Conservation (phyloP, 2,113 vertebrate genomes). For the Lagopus muta region DNA sequence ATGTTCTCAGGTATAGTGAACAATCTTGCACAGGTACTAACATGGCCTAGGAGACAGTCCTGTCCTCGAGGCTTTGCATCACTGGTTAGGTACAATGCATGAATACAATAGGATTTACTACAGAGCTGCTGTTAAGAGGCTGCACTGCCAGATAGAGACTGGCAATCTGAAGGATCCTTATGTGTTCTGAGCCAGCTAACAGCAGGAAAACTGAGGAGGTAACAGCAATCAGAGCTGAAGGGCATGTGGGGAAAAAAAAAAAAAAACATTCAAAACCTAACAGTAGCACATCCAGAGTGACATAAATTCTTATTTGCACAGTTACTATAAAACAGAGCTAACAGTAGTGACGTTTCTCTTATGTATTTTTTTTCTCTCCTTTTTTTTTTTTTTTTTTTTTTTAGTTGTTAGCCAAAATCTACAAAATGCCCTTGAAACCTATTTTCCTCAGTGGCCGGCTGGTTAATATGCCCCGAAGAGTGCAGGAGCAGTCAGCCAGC, state of each 20-base stretch:
- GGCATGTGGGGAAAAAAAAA: neutral
- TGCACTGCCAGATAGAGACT: neutral
- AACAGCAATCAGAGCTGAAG: neutral
- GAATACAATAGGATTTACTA: neutral
- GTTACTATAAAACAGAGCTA: neutral
- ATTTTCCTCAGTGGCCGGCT: constrained; percentile 91
- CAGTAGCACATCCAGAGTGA: neutral
- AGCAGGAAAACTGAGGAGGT: neutral
- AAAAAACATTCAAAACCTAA: neutral
- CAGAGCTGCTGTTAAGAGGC: neutral
- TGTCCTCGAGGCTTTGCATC: neutral
- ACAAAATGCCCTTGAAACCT: constrained; percentile 96
- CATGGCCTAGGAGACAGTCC: neutral
- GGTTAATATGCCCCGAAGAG: constrained; percentile 86
- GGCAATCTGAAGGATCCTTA: neutral
- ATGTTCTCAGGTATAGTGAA: constrained; percentile 90
- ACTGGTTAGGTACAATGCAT: neutral
- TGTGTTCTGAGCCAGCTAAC: neutral
- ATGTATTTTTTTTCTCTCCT: neutral
- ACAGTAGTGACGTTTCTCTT: neutral
- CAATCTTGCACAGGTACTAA: neutral
- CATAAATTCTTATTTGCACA: neutral
- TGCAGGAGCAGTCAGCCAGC: constrained; percentile 87
- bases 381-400: neutral
- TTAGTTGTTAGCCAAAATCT: constrained; percentile 96